Evolutionary conservation across 1,140 invertebrate species (phyloP).

Genomic region (Argopecten irradians): DNA sequence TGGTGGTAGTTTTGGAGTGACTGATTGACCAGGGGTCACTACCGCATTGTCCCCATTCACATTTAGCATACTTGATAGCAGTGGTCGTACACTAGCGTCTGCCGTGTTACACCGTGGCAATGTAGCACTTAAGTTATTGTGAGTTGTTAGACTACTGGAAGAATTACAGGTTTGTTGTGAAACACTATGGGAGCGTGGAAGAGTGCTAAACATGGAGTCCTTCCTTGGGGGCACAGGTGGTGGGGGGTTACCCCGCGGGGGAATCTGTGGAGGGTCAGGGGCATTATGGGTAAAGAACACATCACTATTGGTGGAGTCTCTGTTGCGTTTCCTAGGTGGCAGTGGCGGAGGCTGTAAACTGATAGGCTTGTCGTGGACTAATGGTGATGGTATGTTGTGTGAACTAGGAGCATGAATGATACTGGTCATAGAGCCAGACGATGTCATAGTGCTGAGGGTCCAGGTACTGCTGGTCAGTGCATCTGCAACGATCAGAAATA

Average conservation of each 20-base stretch:
- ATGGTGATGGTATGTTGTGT: constrained; percentile 24
- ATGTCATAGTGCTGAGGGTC: neutral
- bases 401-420: constrained; percentile 23
- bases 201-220: constrained; percentile 64
- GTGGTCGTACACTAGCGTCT: constrained; percentile 38
- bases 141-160: constrained; percentile 63
- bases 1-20: constrained; percentile 60
- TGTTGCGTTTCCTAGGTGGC: constrained; percentile 29
- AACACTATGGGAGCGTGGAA: constrained; percentile 77
- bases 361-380: constrained; percentile 31
- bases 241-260: constrained; percentile 56
- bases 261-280: constrained; percentile 67
- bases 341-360: constrained; percentile 31
- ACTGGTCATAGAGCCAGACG: neutral
- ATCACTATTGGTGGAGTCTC: constrained; percentile 32
- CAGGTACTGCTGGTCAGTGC: constrained; percentile 3
- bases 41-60: constrained; percentile 45
- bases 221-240: constrained; percentile 77
- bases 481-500: neutral
- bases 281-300: constrained; percentile 31
- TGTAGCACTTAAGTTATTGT: constrained; percentile 46
- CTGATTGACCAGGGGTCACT: constrained; percentile 21
- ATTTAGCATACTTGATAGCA: constrained; percentile 44
- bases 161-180: constrained; percentile 79
- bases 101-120: constrained; percentile 50